A percentile compares a stretch with the other conserved stretches of the same genome.
Conservation (phyloP, 1,140 invertebrate genomes). For the Lordiphosa clarofinis region DNA sequence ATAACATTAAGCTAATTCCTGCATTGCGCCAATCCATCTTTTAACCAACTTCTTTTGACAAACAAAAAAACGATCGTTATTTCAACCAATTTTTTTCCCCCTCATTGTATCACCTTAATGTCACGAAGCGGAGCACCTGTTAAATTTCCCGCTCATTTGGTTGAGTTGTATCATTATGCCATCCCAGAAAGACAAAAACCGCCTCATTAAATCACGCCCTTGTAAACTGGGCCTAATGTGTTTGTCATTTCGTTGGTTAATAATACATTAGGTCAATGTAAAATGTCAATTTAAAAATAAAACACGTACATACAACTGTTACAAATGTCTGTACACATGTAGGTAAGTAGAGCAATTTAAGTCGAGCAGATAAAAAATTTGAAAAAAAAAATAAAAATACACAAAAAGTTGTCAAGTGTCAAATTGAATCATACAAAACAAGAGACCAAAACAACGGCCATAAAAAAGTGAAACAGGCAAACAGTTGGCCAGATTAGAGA, state of each 20-base stretch:
- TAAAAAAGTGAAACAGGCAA: slow-evolving; percentile 26
- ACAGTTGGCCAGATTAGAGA: slow-evolving; percentile 31
- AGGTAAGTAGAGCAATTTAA: slow-evolving; percentile 35
- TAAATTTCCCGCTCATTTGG: slow-evolving; percentile 40
- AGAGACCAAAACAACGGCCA: slow-evolving; percentile 16
- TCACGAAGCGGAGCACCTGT: slow-evolving; percentile 10
- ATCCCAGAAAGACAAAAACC: slow-evolving; percentile 23
- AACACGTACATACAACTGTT: too few relatives aligned
- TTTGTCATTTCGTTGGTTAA: slow-evolving; percentile 58
- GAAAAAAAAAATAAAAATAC: slow-evolving; percentile 7
- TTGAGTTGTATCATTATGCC: slow-evolving; percentile 15
- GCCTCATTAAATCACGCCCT: slow-evolving; percentile 63
- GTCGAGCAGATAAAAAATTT: slow-evolving; percentile 40
- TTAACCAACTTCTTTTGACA: too few relatives aligned
- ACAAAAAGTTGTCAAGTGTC: slow-evolving; percentile 71
- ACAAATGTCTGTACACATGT: slow-evolving; percentile 1
- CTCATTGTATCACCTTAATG: background rate
- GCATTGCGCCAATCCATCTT: too few relatives aligned
- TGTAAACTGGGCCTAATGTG: slow-evolving; percentile 49
- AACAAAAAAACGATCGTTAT: too few relatives aligned
- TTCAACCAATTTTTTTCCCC: too few relatives aligned
- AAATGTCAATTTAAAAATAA: slow-evolving; percentile 60
- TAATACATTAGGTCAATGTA: slow-evolving; percentile 57
- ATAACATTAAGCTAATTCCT: too few relatives aligned
- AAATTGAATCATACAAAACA: slow-evolving; percentile 61